Evolutionary conservation across 2,113 vertebrate genomes (phyloP).

Genomic region (Paramisgurnus dabryanus): DNA sequence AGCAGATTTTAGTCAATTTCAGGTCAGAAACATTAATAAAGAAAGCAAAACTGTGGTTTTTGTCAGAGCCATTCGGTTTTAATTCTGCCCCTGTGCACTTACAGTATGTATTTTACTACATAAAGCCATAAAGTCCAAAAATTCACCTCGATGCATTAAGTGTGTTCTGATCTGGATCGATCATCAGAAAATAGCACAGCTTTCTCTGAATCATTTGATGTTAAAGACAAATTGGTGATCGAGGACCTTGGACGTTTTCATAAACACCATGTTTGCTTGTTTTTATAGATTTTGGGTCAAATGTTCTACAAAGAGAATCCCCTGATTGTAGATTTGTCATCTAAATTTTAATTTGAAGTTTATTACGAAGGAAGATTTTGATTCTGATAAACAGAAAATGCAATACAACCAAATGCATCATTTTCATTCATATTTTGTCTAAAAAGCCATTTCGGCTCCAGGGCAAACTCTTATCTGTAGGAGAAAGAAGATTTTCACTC

Average conservation of each 20-base stretch:
- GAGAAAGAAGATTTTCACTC: conserved; percentile 56
- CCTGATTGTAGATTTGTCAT: neutral
- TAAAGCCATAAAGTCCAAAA: conserved; percentile 41
- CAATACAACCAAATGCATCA: conserved; percentile 50
- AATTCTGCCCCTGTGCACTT: conserved; percentile 16
- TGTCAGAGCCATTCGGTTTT: conserved; percentile 16
- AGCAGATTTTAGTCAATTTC: conserved; percentile 35
- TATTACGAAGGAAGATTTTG: neutral
- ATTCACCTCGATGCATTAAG: neutral
- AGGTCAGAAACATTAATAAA: neutral
- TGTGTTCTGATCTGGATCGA: neutral
- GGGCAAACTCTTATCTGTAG: conserved; percentile 52
- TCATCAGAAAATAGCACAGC: neutral
- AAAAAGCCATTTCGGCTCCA: conserved; percentile 57
- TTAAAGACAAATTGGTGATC: conserved; percentile 9
- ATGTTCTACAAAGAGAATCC: neutral
- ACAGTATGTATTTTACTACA: conserved; percentile 32
- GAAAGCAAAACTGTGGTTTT: neutral
- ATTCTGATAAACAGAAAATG: conserved; percentile 32
- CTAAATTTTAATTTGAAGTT: neutral
- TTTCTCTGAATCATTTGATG: neutral
- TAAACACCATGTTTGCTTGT: neutral
- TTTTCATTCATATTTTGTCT: conserved; percentile 47
- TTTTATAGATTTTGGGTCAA: neutral
- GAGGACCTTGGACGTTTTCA: conserved; percentile 27